A percentile compares a stretch with the other conserved stretches of the same genome.
Evolutionary conservation across 2,888 invertebrate genomes (phyloP).

Genomic region (Caenorhabditis panamensis): DNA sequence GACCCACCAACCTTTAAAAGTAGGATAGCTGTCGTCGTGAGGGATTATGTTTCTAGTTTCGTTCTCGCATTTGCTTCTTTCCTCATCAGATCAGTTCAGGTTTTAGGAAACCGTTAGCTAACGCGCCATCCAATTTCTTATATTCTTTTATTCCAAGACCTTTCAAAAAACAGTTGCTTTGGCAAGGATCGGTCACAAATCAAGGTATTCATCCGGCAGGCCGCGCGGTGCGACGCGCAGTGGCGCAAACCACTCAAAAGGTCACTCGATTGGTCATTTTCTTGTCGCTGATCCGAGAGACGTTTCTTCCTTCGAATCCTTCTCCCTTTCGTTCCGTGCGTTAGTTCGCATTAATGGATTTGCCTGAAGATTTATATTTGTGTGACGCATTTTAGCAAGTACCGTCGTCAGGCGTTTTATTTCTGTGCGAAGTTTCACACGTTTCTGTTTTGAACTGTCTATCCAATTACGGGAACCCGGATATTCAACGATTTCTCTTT

Average conservation of each 20-base stretch:
- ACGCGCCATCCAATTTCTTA: background rate
- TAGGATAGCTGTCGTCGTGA: background rate
- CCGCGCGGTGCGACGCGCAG: conserved; percentile 6
- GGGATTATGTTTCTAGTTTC: too few species aligned
- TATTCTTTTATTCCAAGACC: background rate
- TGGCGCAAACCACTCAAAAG: conserved; percentile 57
- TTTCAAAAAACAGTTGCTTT: background rate
- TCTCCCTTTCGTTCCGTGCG: conserved; percentile 42
- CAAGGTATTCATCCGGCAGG: conserved; percentile 23
- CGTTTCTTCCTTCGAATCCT: conserved; percentile 11
- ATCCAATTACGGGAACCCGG: conserved; percentile 1
- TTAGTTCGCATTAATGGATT: conserved; percentile 55
- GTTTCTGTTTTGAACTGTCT: background rate
- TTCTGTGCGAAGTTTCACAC: conserved; percentile 18
- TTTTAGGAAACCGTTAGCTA: background rate
- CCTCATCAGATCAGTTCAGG: too few species aligned
- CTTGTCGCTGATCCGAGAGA: conserved; percentile 49
- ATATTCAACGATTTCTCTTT: background rate
- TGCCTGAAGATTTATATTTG: conserved; percentile 49
- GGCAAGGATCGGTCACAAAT: too few species aligned
- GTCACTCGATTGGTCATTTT: conserved; percentile 56
- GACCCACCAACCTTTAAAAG: conserved; percentile 27
- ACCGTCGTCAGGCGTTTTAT: conserved; percentile 35
- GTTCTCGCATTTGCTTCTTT: too few species aligned
- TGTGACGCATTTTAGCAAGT: conserved; percentile 39